A percentile compares a stretch with the other conserved stretches of the same genome.
Conservation (phyloP, 2,113 vertebrate species). For the Deroptyus accipitrinus region DNA sequence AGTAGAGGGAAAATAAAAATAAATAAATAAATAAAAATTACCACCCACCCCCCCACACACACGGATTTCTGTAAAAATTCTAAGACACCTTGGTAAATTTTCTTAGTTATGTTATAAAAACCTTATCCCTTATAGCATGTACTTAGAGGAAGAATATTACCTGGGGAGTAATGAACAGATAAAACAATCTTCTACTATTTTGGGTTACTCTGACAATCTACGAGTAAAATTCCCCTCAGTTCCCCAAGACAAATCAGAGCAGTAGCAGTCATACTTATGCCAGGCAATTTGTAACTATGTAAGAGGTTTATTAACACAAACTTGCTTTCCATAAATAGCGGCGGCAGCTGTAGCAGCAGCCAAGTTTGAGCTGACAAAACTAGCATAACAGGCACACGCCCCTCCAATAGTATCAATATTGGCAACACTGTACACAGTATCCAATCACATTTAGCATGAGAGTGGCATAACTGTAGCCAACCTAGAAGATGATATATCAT, state of each 20-base stretch:
- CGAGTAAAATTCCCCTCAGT: background rate
- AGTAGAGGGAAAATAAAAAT: background rate
- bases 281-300: background rate
- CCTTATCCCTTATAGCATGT: background rate
- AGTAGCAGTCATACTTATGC: background rate
- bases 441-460: background rate
- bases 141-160: background rate
- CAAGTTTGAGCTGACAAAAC: background rate
- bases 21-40: background rate
- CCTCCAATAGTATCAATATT: background rate
- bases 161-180: background rate
- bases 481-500: background rate
- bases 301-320: slow-evolving; percentile 30
- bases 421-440: background rate
- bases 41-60: background rate
- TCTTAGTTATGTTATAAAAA: background rate
- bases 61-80: background rate
- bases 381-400: background rate
- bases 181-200: background rate
- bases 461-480: background rate
- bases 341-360: slow-evolving; percentile 8
- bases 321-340: slow-evolving; percentile 28
- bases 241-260: background rate
- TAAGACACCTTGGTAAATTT: background rate
- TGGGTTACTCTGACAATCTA: background rate